Base-by-base conservation (phyloP, 1,140 invertebrate species). In the Neoseiulus cucumeris region DNA sequence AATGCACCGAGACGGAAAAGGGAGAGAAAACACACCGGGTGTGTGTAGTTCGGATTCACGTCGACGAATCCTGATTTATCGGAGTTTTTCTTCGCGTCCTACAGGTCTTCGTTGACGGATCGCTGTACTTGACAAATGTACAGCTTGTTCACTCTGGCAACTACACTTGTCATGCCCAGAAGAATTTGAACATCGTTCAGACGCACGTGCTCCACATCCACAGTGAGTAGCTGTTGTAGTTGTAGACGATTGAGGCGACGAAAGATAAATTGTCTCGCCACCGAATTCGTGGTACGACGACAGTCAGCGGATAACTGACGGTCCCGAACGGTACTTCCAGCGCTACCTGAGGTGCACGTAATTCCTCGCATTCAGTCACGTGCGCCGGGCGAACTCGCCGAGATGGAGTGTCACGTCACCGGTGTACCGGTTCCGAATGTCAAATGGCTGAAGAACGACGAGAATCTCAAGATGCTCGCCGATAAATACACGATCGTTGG, bases 81-180 rank as follows among this genome's bases (percentile, higher is more conserved):
- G 33, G 33, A 39, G 4, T 9, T 9, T 39, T 9, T 39, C 9
- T 4, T 39, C 33, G 4, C 33, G 33, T 9, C 33, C 33, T 39
- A 39, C 76, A 83, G 45, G 83, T 85, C 7, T 85, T 85, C 73
- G 81, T 79, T 42, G 84, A 86, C 70, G 86, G 85, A 0, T 84
- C 84, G 22, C 76, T 89, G 9, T 89, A 87, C 74, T 77, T 88
- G 64, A 85, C 83, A 33, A 80, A 82, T 64, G 82, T 87, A 44
- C 84, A 86, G 69, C 77, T 88, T 33, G 80, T 86, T 22, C 84
- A 87, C 72, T 83, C 84, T 29, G 86, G 86, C 12, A 89, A 89
- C 78, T 87, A 86, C 74, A 85, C 84, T 0, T 89, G 86, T 73
- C 82, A 86, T 71, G 85, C 86, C 25, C 79, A 84, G 68, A 79